Evolutionary conservation across 2,113 vertebrate species (phyloP).

Genomic region (Gallinago jamesoni): DNA sequence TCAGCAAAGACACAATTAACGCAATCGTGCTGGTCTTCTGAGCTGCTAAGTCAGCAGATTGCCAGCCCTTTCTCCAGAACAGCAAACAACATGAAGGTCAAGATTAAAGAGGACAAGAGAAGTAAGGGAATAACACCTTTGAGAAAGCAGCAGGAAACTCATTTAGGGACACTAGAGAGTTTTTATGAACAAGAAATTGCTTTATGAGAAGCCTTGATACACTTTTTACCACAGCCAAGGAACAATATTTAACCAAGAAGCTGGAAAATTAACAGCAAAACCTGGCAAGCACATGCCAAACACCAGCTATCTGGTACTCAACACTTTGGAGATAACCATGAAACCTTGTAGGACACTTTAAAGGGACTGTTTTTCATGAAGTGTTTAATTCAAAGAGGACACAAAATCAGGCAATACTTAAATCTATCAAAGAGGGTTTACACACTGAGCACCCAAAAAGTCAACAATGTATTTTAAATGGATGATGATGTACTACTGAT

Average conservation of each 20-base stretch:
- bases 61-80: not conserved
- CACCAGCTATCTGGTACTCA: not conserved
- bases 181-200: not conserved
- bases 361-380: not conserved
- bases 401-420: not conserved
- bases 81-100: slow-evolving; percentile 40
- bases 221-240: not conserved
- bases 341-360: not conserved
- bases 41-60: slow-evolving; percentile 15
- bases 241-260: not conserved
- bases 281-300: not conserved
- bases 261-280: not conserved
- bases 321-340: not conserved
- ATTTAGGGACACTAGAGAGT: not conserved
- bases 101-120: not conserved
- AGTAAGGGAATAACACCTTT: not conserved
- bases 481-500: not conserved
- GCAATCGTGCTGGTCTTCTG: not conserved
- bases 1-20: not conserved
- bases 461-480: not conserved
- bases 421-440: not conserved
- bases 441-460: not conserved
- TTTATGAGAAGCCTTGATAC: not conserved
- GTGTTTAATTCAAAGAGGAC: not conserved
- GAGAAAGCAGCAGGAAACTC: not conserved